Evolutionary conservation across 2,113 vertebrate genomes (phyloP).

Genomic region (Felis catus): F.catus_Fca126_mat1.0 CM031423.1:87022001-87022500

Average conservation of each 20-base stretch:
- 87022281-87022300: background rate
- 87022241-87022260: background rate
- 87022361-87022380: background rate
- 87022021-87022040: background rate
- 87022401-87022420: background rate
- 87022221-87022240: conserved; percentile 22
- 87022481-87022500: background rate
- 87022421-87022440: background rate
- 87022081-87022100: background rate
- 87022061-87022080: background rate
- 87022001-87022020: background rate
- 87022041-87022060: background rate
- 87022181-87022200: background rate
- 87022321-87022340: background rate
- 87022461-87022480: background rate
- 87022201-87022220: conserved; percentile 29
- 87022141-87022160: background rate
- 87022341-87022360: background rate
- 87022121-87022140: background rate
- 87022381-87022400: background rate
- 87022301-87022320: background rate
- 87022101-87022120: background rate
- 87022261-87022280: conserved; percentile 26
- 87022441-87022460: background rate
- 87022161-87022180: background rate